Evolutionary conservation across 2,888 invertebrate genomes (phyloP), one percentile per base, ranked within the genome.

Genomic region (Caenorhabditis drosophilae): DNA sequence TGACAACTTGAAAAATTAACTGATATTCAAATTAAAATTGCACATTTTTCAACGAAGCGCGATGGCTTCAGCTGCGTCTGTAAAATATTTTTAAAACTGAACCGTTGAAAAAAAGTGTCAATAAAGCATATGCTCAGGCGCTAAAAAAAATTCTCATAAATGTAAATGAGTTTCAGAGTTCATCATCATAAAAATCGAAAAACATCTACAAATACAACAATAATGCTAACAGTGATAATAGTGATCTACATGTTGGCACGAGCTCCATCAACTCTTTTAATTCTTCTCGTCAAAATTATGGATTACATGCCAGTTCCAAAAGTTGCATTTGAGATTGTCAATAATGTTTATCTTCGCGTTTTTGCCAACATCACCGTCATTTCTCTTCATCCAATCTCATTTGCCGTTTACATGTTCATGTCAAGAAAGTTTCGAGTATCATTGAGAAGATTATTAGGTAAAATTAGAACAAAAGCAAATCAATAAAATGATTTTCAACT

Each of bases 221-320:
- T 73, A 9, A 76, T 76, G 76, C 53, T 76, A 9, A 72, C 74
- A 2, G 76, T 76, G 9, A 73, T 76, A 27, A 76, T 76, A 23
- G 58, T 72, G 12, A 66, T 76, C 25, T 76, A 74, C 41, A 68
- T 76, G 49, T 35, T 76, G 6, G 76, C 73, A 4, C 42, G 72
- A 45, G 54, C 54, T 2, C 75, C 75, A 11, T 70, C 71, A 11
- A 72, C 75, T 0, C 45, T 67, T 11, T 57, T 72, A 15, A 70
- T 75, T 11, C 49, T 75, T 2, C 31, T 70, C n/a, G 62, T 67
- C 27, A 70, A 72, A 51, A 36, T 73, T 22, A 58, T 57, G 50
- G 58, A 66, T 41, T 61, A 56, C 50, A 55, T 67, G 44, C 49
- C 61, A 11, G 53, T 63, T 7, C 56, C 57, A n/a, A 42, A 48